These are phyloP conservation scores for Hydrozoanthus tunicans DNA, from an alignment of 64 coral and sea anemone genomes.

Conservation along the genomic window DNA sequence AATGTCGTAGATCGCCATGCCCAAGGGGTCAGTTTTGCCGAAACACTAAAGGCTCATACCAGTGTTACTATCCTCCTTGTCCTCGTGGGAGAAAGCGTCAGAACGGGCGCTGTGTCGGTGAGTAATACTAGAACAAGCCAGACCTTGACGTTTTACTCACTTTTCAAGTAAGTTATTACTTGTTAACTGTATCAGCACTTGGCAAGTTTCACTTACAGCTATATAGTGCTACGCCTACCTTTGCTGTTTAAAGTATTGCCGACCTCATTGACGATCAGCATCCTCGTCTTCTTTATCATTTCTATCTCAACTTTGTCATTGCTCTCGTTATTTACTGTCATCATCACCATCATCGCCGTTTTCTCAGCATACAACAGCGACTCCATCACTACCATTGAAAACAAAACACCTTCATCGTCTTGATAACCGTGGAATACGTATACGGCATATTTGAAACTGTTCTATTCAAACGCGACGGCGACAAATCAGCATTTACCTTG, in stretches of 20 bases:
- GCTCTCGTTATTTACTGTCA: no score
- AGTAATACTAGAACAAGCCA: background rate
- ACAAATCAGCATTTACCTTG: no score
- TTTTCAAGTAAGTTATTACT: no score
- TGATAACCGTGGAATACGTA: background rate
- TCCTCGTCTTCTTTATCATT: background rate
- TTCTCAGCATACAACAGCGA: background rate
- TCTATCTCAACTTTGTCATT: no score
- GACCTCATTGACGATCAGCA: background rate
- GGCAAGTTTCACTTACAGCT: no score
- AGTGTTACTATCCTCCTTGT: constrained; percentile 10
- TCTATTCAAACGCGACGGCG: background rate
- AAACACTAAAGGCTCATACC: constrained; percentile 27
- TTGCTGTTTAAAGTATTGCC: no score
- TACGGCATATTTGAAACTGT: no score
- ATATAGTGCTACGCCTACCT: background rate
- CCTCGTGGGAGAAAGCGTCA: background rate
- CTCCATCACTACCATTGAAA: no score
- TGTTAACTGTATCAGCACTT: no score
- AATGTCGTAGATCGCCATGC: constrained; percentile 24
- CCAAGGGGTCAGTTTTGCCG: background rate
- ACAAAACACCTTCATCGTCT: background rate
- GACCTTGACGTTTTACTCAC: no score
- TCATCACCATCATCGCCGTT: background rate
- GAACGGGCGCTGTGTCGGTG: constrained; percentile 18